Conservation (phyloP, 2,797 vertebrate species). For the Amazona finschi region DNA sequence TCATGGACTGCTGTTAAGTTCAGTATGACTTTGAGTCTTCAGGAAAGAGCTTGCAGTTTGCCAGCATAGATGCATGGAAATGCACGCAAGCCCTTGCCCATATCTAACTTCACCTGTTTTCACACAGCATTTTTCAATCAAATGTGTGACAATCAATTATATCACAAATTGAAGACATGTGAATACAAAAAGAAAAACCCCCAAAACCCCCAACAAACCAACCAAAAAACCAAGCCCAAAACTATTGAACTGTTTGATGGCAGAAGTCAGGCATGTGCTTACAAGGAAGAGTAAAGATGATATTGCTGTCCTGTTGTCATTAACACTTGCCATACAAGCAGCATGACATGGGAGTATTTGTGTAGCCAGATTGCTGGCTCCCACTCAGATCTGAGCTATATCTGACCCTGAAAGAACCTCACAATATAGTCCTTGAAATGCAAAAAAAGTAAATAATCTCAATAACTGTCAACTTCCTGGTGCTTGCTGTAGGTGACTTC, state of each 20-base stretch:
- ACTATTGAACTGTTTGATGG: not conserved
- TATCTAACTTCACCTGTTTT: not conserved
- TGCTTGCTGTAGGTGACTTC: not conserved
- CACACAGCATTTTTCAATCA: not conserved
- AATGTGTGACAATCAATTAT: not conserved
- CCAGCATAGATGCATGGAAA: not conserved
- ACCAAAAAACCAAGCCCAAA: not conserved
- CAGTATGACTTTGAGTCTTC: not conserved
- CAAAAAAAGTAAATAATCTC: not conserved
- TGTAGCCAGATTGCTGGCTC: not conserved
- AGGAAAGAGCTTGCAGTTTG: not conserved
- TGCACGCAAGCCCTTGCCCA: not conserved
- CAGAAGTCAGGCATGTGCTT: not conserved
- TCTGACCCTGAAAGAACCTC: not conserved
- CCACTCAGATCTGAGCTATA: not conserved
- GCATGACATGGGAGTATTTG: not conserved
- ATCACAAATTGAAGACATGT: not conserved
- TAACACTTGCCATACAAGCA: not conserved
- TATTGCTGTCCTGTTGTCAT: not conserved
- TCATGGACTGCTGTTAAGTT: not conserved
- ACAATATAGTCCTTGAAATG: not conserved
- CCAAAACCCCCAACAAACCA: rapidly evolving
- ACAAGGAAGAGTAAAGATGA: not conserved
- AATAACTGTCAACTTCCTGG: not conserved
- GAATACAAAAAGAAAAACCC: not conserved